Percentiles rank a stretch among this genome's conserved stretches.
phyloP scores from a whole-genome alignment of 2,888 invertebrate species.

The Leptinotarsa juncta region DNA sequence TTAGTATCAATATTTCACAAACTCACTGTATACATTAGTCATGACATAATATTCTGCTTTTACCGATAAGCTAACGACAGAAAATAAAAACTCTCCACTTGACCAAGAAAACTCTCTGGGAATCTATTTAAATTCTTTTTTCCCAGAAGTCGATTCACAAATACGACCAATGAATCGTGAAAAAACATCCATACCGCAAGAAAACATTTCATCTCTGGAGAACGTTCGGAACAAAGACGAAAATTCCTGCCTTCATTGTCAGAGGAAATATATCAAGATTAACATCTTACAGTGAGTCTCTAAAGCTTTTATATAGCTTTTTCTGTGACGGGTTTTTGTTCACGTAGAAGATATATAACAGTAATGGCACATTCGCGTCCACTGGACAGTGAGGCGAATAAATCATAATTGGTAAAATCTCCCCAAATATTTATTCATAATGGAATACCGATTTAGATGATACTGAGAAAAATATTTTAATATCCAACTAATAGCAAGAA shows the following conservation, averaged over 20 bases:
- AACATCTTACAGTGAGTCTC: conserved; percentile 27
- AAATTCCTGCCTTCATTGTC: conserved; percentile 11
- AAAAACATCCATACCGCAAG: neutral
- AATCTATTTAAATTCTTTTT: too few relatives aligned
- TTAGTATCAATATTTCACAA: too few relatives aligned
- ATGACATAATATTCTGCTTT: too few relatives aligned
- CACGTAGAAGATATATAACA: conserved; percentile 16
- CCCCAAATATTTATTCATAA: neutral
- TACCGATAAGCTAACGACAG: too few relatives aligned
- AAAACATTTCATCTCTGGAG: conserved; percentile 2
- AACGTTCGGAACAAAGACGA: conserved; percentile 6
- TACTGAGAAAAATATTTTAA: too few relatives aligned
- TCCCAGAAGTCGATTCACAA: neutral
- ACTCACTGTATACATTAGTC: too few relatives aligned
- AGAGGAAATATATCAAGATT: conserved; percentile 28
- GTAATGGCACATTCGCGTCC: neutral
- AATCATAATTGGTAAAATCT: neutral
- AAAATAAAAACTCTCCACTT: too few relatives aligned
- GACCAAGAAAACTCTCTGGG: too few relatives aligned
- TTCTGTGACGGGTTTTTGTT: conserved; percentile 19
- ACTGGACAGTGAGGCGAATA: conserved; percentile 7
- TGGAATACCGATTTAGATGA: too few relatives aligned
- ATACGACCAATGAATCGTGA: neutral
- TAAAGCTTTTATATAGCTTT: conserved; percentile 24
- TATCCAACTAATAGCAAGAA: too few relatives aligned